Base-by-base conservation (phyloP, 2,797 vertebrate genomes). In the Eupleurogrammus muticus region DNA sequence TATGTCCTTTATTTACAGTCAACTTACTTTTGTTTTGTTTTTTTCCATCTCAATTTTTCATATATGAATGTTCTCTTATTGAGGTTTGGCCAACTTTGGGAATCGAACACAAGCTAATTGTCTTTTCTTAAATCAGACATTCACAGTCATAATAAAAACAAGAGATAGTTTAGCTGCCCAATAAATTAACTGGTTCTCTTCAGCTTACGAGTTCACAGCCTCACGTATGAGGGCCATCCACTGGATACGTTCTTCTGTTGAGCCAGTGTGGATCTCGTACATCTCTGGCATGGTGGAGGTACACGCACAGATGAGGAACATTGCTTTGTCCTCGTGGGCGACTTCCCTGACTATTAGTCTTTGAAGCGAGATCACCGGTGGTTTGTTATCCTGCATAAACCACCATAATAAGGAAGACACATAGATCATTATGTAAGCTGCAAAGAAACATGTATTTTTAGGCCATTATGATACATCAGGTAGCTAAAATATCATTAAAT, bases 261-360 rank as follows among this genome's bases (percentile, higher is more conserved):
- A 97, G 75, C 88, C 60, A 0, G 95, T 93, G 84, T 96, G 93
- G 66, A 99, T 95, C 91, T 99, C 96, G 0, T 99, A 99, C 96
- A 99, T 96, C 86, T 97, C 96, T 0, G 96, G 95, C 52, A 93
- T 89, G 51, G 90, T 81, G 35, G 93, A 80, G 64, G 95, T 95
- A 63, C 73, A 81, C 0, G 94, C 95, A 0, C 93, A 96, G 86
- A 99, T 98, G 17, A 99, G 92, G 70, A 95, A 99, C 95, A 99
- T 96, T 44, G 94, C 96, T 70, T 94, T 95, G 72, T 97, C 95
- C 24, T 97, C 94, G 0, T 95, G 95, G 75, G 97, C 97, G 34
- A 97, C 96, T 64, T 99, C 96, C 70, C 98, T 91, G 5, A 98
- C 95, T 0, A 99, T 97, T 75, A 99, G 85, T 75, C 95, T 95